These are phyloP conservation scores for Phymorhynchus buccinoides DNA, from an alignment of 1,140 invertebrate species.

Conservation along the genomic window DNA sequence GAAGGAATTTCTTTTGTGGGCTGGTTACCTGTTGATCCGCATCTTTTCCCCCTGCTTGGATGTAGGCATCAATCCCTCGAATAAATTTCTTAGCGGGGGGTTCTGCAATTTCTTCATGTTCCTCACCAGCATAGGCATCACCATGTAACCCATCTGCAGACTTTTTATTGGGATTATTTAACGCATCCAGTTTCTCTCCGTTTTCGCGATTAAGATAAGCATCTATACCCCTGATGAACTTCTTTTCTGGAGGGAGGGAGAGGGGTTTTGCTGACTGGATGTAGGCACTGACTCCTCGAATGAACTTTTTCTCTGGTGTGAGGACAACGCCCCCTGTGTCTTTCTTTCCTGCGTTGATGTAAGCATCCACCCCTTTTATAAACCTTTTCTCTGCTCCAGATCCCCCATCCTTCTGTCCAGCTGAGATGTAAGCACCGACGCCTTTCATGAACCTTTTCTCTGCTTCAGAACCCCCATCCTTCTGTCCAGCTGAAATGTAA, in stretches of 20 bases:
- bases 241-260: background rate
- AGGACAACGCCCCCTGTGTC: background rate
- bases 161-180: background rate
- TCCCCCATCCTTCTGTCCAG: background rate
- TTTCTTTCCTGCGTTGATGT: background rate
- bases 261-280: background rate
- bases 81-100: background rate
- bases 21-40: background rate
- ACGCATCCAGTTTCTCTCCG: background rate
- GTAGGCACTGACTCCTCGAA: background rate
- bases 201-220: background rate
- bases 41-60: background rate
- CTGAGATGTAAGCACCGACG: background rate
- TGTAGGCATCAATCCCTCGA: background rate
- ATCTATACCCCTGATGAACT: background rate
- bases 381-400: background rate
- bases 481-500: conserved; percentile 1
- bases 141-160: background rate
- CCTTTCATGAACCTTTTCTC: conserved; percentile 15
- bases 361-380: background rate
- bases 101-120: background rate
- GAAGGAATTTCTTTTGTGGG: background rate
- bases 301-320: background rate
- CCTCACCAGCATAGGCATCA: background rate
- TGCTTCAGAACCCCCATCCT: background rate